Conservation (phyloP, 2,113 vertebrate species). For the Myrmecobius fasciatus region DNA sequence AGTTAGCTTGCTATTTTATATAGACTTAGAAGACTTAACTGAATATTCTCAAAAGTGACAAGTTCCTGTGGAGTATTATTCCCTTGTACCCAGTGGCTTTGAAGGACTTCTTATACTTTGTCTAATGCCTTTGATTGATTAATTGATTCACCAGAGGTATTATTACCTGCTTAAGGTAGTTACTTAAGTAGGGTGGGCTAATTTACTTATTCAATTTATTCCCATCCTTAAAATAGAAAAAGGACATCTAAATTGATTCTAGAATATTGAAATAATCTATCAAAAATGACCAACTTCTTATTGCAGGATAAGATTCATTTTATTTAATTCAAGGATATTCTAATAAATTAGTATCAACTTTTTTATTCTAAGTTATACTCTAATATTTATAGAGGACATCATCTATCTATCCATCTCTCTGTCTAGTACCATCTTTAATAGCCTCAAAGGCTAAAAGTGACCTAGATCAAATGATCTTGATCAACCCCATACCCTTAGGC, state of each 20-base stretch:
- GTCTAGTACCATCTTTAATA: not conserved
- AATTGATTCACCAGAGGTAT: not conserved
- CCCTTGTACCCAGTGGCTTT: not conserved
- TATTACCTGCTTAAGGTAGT: not conserved
- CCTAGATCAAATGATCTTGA: not conserved
- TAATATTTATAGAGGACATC: not conserved
- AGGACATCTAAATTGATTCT: not conserved
- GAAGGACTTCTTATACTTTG: not conserved
- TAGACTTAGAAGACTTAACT: not conserved
- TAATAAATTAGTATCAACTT: not conserved
- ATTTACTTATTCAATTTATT: not conserved
- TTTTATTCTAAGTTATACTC: not conserved
- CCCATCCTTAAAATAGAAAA: not conserved
- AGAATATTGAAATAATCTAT: not conserved
- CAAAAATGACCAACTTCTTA: not conserved
- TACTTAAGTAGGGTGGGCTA: not conserved
- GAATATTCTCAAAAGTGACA: not conserved
- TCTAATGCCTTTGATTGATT: not conserved
- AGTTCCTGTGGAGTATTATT: not conserved
- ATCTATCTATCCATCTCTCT: not conserved
- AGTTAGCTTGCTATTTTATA: not conserved
- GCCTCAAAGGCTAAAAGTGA: not conserved
- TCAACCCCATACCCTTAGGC: not conserved
- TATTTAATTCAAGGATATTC: not conserved
- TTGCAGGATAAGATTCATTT: not conserved